phyloP scores from a whole-genome alignment of 2,113 vertebrate genomes.

The Verasper variegatus region DNA sequence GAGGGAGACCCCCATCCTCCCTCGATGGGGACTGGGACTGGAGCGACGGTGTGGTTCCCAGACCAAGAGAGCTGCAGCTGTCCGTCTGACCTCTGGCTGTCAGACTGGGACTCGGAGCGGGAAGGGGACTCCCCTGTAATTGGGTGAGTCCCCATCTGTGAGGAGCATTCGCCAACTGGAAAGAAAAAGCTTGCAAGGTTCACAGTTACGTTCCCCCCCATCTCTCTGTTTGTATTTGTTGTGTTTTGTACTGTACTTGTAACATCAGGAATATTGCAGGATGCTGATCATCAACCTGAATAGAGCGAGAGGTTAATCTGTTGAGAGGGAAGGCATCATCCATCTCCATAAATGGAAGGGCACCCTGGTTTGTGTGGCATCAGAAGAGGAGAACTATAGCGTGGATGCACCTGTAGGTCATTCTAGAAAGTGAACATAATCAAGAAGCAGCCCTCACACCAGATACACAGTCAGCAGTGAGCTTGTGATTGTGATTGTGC shows the following conservation, averaged over 20 bases:
- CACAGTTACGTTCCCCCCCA: not conserved
- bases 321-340: slow-evolving; percentile 12
- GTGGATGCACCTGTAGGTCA: not conserved
- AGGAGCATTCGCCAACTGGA: not conserved
- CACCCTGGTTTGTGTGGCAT: slow-evolving; percentile 1
- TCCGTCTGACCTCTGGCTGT: slow-evolving; percentile 54
- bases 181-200: not conserved
- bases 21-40: slow-evolving; percentile 54
- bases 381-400: not conserved
- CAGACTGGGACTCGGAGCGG: slow-evolving; percentile 26
- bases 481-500: not conserved
- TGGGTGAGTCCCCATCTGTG: slow-evolving; percentile 2
- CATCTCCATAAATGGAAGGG: slow-evolving; percentile 42
- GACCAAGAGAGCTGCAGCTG: slow-evolving; percentile 73
- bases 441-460: not conserved
- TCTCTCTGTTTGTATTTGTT: not conserved
- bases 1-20: slow-evolving; percentile 49
- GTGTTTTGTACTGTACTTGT: not conserved
- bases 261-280: not conserved
- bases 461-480: not conserved
- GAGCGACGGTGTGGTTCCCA: slow-evolving; percentile 66
- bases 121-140: slow-evolving; percentile 27
- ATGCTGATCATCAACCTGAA: not conserved
- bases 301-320: not conserved
- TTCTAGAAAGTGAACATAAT: not conserved